Evolutionary conservation across 2,113 vertebrate genomes (phyloP).

Genomic region (Corydoras sp.): DNA sequence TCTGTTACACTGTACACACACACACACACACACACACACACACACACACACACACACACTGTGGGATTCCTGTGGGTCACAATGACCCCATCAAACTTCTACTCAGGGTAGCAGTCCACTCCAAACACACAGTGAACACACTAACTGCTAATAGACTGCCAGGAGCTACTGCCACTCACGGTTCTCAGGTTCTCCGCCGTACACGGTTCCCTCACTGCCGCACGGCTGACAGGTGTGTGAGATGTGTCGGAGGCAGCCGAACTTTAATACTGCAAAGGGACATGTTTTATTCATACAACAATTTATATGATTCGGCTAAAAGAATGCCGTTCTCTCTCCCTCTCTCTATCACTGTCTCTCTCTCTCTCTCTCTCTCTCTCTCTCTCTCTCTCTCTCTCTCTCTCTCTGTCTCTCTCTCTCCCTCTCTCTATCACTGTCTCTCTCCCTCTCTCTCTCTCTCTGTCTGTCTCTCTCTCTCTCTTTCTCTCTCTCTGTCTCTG

Average conservation of each 20-base stretch:
- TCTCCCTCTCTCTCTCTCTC: background rate
- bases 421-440: too few species aligned
- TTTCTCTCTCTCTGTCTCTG: background rate
- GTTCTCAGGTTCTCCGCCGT: conserved; percentile 48
- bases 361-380: background rate
- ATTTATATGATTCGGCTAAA: conserved; percentile 10
- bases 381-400: background rate
- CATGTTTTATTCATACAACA: conserved; percentile 38
- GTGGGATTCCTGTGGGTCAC: conserved; percentile 16
- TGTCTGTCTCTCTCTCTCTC: conserved; percentile 1
- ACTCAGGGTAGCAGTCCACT: background rate
- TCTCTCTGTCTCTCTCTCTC: background rate
- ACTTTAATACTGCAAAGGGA: conserved; percentile 1
- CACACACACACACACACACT: background rate
- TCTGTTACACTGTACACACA: too few species aligned
- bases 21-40: too few species aligned
- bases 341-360: background rate
- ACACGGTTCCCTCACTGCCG: conserved; percentile 32
- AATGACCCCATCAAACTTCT: conserved; percentile 26
- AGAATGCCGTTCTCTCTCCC: background rate
- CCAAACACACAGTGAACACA: conserved; percentile 17
- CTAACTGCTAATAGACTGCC: conserved; percentile 37
- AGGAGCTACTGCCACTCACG: conserved; percentile 24
- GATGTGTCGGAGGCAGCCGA: background rate
- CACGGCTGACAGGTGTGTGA: conserved; percentile 12